Percentiles rank a stretch among this genome's conserved stretches.
These are phyloP conservation scores for Drosophila orosa DNA, from an alignment of 1,140 invertebrate species.

Conservation along the genomic window DNA sequence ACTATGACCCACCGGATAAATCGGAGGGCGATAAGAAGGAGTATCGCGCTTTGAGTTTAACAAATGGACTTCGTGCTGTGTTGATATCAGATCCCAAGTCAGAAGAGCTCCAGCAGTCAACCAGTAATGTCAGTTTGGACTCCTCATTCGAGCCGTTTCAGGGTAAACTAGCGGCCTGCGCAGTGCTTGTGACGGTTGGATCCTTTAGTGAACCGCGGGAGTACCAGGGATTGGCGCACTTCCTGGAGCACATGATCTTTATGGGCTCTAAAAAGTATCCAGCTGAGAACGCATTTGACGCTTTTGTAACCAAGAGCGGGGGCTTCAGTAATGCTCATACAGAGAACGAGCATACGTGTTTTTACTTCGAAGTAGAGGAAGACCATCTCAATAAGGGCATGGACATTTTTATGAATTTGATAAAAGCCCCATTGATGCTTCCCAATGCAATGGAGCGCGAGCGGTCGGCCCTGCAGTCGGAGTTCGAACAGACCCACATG, in stretches of 20 bases:
- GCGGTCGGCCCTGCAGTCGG: slow-evolving; percentile 95
- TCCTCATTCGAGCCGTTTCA: slow-evolving; percentile 52
- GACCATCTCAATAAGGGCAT: slow-evolving; percentile 89
- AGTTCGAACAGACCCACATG: slow-evolving; percentile 71
- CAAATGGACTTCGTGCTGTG: slow-evolving; percentile 58
- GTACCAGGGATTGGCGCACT: slow-evolving; percentile 95
- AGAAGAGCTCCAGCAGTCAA: neutral
- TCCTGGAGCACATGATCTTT: slow-evolving; percentile 98
- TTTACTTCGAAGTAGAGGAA: slow-evolving; percentile 94
- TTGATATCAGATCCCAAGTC: slow-evolving; percentile 48
- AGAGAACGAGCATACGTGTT: slow-evolving; percentile 93
- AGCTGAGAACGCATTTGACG: slow-evolving; percentile 93
- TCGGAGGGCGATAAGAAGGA: slow-evolving; percentile 55
- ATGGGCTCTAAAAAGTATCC: slow-evolving; percentile 95
- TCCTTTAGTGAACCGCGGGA: slow-evolving; percentile 88
- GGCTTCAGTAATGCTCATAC: slow-evolving; percentile 93
- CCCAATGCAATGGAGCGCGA: slow-evolving; percentile 94
- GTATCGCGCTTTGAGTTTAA: slow-evolving; percentile 41
- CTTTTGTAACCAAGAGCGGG: slow-evolving; percentile 91
- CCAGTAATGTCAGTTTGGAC: neutral
- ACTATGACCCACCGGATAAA: slow-evolving; percentile 54
- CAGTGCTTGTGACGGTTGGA: slow-evolving; percentile 88
- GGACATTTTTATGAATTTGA: slow-evolving; percentile 96
- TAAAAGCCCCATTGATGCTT: slow-evolving; percentile 93
- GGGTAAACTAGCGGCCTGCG: slow-evolving; percentile 88